Evolutionary conservation across 2,888 invertebrate species (phyloP).

Genomic region (Neocrepidodera transversa): DNA sequence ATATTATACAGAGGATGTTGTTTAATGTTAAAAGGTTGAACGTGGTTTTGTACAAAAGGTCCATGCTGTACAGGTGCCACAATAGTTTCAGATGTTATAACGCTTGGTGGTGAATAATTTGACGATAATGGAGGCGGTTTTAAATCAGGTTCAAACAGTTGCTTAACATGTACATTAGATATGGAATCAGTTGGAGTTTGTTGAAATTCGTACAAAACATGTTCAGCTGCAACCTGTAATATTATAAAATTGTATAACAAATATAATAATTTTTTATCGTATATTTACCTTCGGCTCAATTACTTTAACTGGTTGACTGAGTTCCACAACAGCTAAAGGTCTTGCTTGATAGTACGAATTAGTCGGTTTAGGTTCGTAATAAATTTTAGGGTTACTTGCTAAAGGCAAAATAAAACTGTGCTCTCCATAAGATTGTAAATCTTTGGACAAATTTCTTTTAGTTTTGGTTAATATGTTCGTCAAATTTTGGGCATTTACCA

Average conservation of each 20-base stretch:
- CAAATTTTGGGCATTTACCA: slow-evolving; percentile 18
- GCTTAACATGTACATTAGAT: slow-evolving; percentile 51
- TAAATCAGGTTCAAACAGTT: slow-evolving; percentile 21
- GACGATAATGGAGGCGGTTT: slow-evolving; percentile 11
- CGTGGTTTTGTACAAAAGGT: slow-evolving; percentile 40
- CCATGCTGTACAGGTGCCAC: slow-evolving; percentile 49
- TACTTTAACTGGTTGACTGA: slow-evolving; percentile 24
- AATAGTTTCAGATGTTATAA: slow-evolving; percentile 31
- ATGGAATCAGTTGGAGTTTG: slow-evolving; percentile 52
- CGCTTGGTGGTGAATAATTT: neutral
- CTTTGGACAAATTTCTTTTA: slow-evolving; percentile 42
- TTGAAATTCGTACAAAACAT: slow-evolving; percentile 54
- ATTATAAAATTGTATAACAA: slow-evolving; percentile 28
- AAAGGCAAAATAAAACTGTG: slow-evolving; percentile 38
- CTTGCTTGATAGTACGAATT: slow-evolving; percentile 23
- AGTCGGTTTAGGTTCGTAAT: slow-evolving; percentile 28
- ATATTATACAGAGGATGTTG: slow-evolving; percentile 41
- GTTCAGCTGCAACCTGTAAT: slow-evolving; percentile 50
- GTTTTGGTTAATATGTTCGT: slow-evolving; percentile 35
- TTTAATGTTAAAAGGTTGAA: slow-evolving; percentile 27
- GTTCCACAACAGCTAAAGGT: slow-evolving; percentile 33
- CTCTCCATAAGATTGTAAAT: slow-evolving; percentile 42
- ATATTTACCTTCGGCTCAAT: slow-evolving; percentile 42
- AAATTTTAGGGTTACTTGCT: slow-evolving; percentile 33
- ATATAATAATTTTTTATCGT: no score